A percentile compares a stretch with the other conserved stretches of the same genome.
These are phyloP conservation scores for Lacanobia wlatinum DNA, from an alignment of 2,888 invertebrate genomes.

Conservation along the genomic window DNA sequence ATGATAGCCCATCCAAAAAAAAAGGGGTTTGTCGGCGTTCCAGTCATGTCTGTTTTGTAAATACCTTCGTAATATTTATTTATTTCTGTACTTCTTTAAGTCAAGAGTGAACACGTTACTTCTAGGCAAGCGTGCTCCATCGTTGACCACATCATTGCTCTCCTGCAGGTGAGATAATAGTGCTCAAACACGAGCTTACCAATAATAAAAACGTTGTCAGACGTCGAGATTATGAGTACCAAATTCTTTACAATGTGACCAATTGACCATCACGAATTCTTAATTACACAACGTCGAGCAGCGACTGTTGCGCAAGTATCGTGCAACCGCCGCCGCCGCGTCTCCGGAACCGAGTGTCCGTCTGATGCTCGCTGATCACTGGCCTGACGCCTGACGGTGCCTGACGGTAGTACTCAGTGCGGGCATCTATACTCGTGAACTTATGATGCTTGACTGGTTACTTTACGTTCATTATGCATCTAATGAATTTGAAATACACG, in stretches of 20 bases:
- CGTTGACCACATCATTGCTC: not conserved
- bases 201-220: not conserved
- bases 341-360: slow-evolving; percentile 26
- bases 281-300: slow-evolving; percentile 11
- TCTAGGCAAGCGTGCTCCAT: not conserved
- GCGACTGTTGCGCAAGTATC: slow-evolving; percentile 36
- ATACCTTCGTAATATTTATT: too few species aligned
- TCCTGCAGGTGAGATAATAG: not conserved
- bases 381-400: not conserved
- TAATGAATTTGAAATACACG: not conserved
- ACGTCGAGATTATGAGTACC: too few species aligned
- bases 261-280: too few species aligned
- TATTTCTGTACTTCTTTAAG: too few species aligned
- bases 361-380: not conserved
- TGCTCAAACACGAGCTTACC: not conserved
- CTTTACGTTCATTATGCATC: not conserved
- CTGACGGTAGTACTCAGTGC: not conserved
- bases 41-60: too few species aligned
- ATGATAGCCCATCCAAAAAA: too few species aligned
- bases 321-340: not conserved
- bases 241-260: too few species aligned
- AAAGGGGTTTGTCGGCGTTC: too few species aligned
- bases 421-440: not conserved
- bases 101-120: not conserved
- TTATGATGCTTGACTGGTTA: not conserved